A percentile compares a stretch with the other conserved stretches of the same genome.
phyloP scores from a whole-genome alignment of 1,140 invertebrate genomes.

The Himalopsyche phryganea region DNA sequence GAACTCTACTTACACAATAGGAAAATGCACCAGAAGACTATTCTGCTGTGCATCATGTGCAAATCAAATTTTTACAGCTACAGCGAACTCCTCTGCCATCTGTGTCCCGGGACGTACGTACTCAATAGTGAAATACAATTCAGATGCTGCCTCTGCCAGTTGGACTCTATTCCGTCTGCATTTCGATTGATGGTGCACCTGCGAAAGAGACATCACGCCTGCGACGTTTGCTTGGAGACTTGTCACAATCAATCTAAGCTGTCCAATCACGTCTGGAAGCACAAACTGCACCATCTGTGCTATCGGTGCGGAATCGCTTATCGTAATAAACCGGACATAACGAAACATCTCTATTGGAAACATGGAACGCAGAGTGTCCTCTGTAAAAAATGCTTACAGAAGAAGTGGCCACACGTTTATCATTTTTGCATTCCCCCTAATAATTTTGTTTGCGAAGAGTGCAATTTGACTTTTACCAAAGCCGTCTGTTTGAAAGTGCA shows the following conservation, averaged over 20 bases:
- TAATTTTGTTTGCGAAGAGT: constrained; percentile 76
- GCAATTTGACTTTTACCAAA: constrained; percentile 66
- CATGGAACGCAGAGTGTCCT: constrained; percentile 82
- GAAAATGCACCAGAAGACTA: constrained; percentile 78
- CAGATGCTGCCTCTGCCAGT: constrained; percentile 71
- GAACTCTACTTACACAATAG: constrained; percentile 80
- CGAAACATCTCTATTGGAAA: constrained; percentile 86
- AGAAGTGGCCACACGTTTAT: constrained; percentile 87
- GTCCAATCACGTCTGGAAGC: constrained; percentile 84
- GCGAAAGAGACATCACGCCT: constrained; percentile 74
- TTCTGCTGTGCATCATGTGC: constrained; percentile 78
- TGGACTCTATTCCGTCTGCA: constrained; percentile 71
- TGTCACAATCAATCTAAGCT: constrained; percentile 72
- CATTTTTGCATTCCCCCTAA: constrained; percentile 81
- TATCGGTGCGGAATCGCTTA: constrained; percentile 82
- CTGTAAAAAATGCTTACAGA: constrained; percentile 80
- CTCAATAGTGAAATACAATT: constrained; percentile 60
- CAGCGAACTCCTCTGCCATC: constrained; percentile 78
- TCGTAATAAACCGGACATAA: constrained; percentile 80
- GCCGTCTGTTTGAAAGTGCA: constrained; percentile 80
- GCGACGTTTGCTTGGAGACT: constrained; percentile 79
- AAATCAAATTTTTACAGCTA: constrained; percentile 81
- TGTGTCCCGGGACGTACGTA: constrained; percentile 73
- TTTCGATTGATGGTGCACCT: constrained; percentile 84
- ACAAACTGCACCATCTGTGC: constrained; percentile 80